Base-by-base conservation (phyloP, 2,113 vertebrate genomes). In the Otocyon megalotis region DNA sequence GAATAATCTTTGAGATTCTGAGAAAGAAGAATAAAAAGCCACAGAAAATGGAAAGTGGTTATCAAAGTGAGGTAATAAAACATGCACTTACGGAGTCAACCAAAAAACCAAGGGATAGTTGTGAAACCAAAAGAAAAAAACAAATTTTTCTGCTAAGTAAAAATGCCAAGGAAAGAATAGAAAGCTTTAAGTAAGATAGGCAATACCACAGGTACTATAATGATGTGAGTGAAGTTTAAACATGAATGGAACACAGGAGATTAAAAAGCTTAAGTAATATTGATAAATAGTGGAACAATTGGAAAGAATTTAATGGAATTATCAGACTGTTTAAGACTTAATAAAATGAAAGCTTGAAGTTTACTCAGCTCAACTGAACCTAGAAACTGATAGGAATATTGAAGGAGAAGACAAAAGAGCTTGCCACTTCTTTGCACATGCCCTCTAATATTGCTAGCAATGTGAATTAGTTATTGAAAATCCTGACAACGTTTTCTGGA, bases 41-140 rank as follows among this genome's bases (percentile, higher is more conserved):
- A 50, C 26, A 32, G 82, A 97, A 97, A 97, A 90, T 84, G n/a
- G 63, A 96, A 97, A 97, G 92, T 53, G 80, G 67, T 93, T 97
- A 93, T 87, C 82, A 87, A 94, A 92, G 62, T 83, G 60, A 76
- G 58, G 80, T 90, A 50, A 83, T 97, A 76, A 96, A 93, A 91
- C 94, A 94, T 76, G 35, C 16, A 63, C 54, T 93, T 96, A 88
- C 5, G 32, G 91, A 96, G n/a, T 76, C 88, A 87, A 13, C 58
- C 43, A 74, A 80, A 90, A 96, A 97, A 79, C 77, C 72, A 90
- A 94, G 24, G 63, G 54, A 84, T 30, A 94, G 43, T 82, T 96
- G n/a, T 95, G 80, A 95, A 95, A 69, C 71, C 53, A 95, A 94
- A 53, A 84, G 53, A 48, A 90, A 95, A 96, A 93, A 83, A 0